Evolutionary conservation across 2,113 vertebrate genomes (phyloP), one percentile per base, ranked within the genome.

Genomic region (Promerops cafer): DNA sequence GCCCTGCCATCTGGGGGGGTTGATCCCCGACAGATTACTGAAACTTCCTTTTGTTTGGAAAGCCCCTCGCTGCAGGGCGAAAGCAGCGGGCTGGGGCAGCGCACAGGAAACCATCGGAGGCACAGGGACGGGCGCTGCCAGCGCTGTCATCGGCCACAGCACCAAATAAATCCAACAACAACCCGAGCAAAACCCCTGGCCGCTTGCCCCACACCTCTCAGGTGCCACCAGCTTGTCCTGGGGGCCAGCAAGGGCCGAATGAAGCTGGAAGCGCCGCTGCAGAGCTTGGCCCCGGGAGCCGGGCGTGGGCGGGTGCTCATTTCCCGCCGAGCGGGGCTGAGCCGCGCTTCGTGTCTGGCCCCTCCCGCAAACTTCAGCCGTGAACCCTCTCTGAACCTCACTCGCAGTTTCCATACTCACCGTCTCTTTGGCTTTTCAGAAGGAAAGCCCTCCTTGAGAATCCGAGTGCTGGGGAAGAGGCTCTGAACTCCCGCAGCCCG

Each of bases 201-300:
- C 1, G 1, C 23, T 54, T 37, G 37, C 26, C 11, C 5, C 57
- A 16, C 37, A 11, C 35, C 31, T 24, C 40, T 50, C 47, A 4
- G 42, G 45, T 11, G 45, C 31, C 64, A 22, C 9, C 53, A 59
- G 77, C 45, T 31, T 8, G 16, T 44, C 33, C n/a, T 3, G 30
- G 52, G 15, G 16, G 28, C 0, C 4, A 24, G 33, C 30, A 6
- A 20, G n/a, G 40, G 44, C 31, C 11, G 40, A 30, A 14, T 0
- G 79, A 31, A 60, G 35, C 0, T 1, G 60, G 39, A 20, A 14
- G 71, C 0, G 3, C 16, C 0, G 9, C 39, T 8, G 63, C 28
- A 30, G 22, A 47, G 21, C 23, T 5, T 18, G 0, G 1, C 19
- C 3, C 2, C 10, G 0, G 0, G 3, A 12, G 42, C 33, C 1